Conservation (phyloP, 2,888 invertebrate genomes). For the Latrodectus elegans region DNA sequence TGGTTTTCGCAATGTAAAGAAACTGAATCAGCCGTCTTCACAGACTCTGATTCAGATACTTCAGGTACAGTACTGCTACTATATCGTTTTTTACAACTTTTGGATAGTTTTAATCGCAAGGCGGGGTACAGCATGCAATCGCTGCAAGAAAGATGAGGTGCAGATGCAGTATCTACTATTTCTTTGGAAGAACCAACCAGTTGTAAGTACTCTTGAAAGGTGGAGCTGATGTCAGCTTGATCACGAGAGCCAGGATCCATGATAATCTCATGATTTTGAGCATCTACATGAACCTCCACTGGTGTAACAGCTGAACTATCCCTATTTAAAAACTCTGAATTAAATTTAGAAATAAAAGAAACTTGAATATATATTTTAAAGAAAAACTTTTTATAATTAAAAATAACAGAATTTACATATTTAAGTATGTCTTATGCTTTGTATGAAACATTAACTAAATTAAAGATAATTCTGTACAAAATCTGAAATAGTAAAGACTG, state of each 20-base stretch:
- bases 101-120: conserved; percentile 42
- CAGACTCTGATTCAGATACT: conserved; percentile 42
- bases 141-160: conserved; percentile 28
- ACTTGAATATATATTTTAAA: background rate
- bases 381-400: background rate
- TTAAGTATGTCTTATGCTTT: background rate
- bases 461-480: no score
- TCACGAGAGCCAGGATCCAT: conserved; percentile 43
- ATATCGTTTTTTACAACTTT: conserved; percentile 53
- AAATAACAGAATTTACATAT: background rate
- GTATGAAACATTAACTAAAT: no score
- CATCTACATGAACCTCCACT: conserved; percentile 69
- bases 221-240: conserved; percentile 42
- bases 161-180: conserved; percentile 36
- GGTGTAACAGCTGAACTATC: conserved; percentile 67
- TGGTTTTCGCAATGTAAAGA: conserved; percentile 51
- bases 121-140: conserved; percentile 40
- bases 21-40: conserved; percentile 29
- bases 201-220: conserved; percentile 54
- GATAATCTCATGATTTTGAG: conserved; percentile 44
- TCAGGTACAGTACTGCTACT: conserved; percentile 44
- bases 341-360: background rate
- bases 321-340: background rate
- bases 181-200: conserved; percentile 26
- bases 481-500: no score